Evolutionary conservation across 2,113 vertebrate species (phyloP).

Genomic region (Bombycilla garrulus): DNA sequence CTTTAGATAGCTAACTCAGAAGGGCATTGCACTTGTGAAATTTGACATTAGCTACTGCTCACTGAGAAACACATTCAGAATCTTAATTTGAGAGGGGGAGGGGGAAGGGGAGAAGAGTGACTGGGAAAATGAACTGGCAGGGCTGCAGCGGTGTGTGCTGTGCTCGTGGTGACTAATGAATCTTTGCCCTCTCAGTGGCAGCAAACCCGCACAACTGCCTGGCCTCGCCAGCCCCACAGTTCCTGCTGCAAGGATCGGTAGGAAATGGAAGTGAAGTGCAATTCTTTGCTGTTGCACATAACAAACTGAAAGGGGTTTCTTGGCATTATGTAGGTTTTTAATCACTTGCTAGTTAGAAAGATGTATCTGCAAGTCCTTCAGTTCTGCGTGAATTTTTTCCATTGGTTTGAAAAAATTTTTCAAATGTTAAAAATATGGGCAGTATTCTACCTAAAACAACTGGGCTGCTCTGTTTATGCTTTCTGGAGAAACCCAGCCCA

Average conservation of each 20-base stretch:
- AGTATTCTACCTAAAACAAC: not conserved
- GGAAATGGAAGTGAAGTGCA: not conserved
- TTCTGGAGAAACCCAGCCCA: not conserved
- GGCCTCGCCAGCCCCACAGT: not conserved
- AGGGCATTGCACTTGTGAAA: constrained; percentile 13
- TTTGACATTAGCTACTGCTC: constrained; percentile 19
- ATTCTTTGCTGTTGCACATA: not conserved
- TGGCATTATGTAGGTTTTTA: not conserved
- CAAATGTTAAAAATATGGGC: not conserved
- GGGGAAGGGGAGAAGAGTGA: not conserved
- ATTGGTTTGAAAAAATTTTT: not conserved
- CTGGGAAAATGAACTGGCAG: constrained; percentile 12
- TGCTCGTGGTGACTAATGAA: not conserved
- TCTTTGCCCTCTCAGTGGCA: constrained; percentile 26
- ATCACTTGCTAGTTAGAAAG: not conserved
- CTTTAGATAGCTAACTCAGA: not conserved
- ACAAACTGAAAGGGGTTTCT: not conserved
- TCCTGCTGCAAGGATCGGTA: not conserved
- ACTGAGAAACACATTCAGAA: constrained; percentile 8
- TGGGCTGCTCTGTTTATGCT: not conserved
- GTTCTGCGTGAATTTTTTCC: not conserved
- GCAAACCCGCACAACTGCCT: not conserved
- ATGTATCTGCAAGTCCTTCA: not conserved
- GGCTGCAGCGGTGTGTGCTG: not conserved
- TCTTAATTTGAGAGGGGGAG: constrained; percentile 27